phyloP scores from a whole-genome alignment of 2,888 invertebrate genomes.

The Xestoiulus laeticollis region DNA sequence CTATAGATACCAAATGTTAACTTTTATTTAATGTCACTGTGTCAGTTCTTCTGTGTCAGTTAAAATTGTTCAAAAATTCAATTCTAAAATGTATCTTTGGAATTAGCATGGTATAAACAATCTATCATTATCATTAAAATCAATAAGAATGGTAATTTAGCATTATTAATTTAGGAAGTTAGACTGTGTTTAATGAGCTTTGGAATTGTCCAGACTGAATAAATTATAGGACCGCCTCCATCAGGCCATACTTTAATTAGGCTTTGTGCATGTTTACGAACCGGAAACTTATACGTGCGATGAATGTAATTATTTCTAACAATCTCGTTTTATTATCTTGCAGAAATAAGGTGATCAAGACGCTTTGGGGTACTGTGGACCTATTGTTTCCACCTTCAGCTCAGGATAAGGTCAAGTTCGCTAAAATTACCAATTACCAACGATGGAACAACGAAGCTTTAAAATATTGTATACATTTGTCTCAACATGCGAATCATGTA shows the following conservation, averaged over 20 bases:
- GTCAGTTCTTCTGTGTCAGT: no score
- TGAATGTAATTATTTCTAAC: not conserved
- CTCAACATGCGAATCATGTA: not conserved
- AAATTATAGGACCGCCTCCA: no score
- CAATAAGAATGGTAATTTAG: no score
- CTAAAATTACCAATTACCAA: not conserved
- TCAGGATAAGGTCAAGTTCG: not conserved
- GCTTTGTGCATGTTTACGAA: not conserved
- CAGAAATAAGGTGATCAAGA: slow-evolving; percentile 5
- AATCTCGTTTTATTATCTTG: not conserved
- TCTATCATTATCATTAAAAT: no score
- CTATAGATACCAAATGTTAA: no score
- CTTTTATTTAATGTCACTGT: no score
- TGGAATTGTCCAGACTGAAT: no score
- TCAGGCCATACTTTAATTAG: not conserved
- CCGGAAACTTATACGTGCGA: not conserved
- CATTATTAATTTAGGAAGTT: no score
- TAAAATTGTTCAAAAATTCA: no score
- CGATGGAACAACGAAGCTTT: not conserved
- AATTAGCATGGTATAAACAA: no score
- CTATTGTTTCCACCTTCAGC: not conserved
- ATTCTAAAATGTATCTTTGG: no score
- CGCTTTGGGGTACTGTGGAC: not conserved
- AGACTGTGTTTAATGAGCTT: no score
- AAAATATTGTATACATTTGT: not conserved